Percentiles rank a stretch among this genome's conserved stretches.
These are phyloP conservation scores for Pemphigus obesinymphae DNA, from an alignment of 1,140 invertebrate species.

Conservation along the genomic window DNA sequence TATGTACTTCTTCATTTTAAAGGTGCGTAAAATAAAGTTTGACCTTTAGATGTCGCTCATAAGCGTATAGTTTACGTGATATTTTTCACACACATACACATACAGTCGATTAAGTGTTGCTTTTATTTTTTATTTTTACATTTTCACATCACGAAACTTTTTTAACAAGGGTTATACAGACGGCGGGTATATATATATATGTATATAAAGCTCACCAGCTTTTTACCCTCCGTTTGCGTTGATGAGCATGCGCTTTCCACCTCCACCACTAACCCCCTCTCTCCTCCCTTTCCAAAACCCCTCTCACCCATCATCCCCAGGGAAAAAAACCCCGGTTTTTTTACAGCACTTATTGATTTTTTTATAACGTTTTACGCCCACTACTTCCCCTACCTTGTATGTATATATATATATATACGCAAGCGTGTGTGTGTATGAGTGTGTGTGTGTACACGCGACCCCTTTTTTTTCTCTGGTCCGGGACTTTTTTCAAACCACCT, in stretches of 20 bases:
- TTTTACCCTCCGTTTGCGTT: constrained; percentile 41
- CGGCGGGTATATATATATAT: neutral
- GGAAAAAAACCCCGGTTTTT: constrained; percentile 39
- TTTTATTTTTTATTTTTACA: constrained; percentile 4
- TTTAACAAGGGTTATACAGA: constrained; percentile 32
- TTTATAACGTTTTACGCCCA: constrained; percentile 40
- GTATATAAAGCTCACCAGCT: constrained; percentile 24
- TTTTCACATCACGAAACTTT: constrained; percentile 35
- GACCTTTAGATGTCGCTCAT: constrained; percentile 15
- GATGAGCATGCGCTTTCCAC: constrained; percentile 37
- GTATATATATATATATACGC: neutral
- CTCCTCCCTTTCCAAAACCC: neutral
- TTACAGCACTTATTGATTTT: constrained; percentile 40
- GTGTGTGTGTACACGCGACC: constrained; percentile 34
- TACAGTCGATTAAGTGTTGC: constrained; percentile 17
- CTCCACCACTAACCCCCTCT: neutral
- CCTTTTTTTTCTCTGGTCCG: constrained; percentile 28
- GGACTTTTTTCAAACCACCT: constrained; percentile 38
- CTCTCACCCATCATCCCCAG: constrained; percentile 19
- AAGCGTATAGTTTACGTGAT: constrained; percentile 11
- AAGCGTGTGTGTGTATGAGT: neutral
- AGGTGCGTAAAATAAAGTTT: neutral
- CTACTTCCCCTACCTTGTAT: neutral
- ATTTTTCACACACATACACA: constrained; percentile 7
- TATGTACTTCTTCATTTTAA: no score